These are phyloP conservation scores for Corythoichthys intestinalis DNA, from an alignment of 2,113 vertebrate genomes.

Conservation along the genomic window DNA sequence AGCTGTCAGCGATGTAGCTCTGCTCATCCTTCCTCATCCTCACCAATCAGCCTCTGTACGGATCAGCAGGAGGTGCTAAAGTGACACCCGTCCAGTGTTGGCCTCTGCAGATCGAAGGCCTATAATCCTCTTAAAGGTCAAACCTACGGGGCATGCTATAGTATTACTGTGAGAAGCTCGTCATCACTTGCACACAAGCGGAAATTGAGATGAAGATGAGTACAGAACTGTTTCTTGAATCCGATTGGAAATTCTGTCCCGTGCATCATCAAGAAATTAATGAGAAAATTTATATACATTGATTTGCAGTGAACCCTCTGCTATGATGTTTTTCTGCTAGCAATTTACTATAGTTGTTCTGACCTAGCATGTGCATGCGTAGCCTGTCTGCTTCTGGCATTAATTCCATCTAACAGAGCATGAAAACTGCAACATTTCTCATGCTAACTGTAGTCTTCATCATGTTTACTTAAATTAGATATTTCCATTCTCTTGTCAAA, in stretches of 20 bases:
- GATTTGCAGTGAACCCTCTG: no score
- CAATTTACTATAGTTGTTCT: background rate
- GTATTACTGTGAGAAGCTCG: constrained; percentile 22
- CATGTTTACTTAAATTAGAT: no score
- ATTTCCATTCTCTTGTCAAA: no score
- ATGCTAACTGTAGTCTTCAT: no score
- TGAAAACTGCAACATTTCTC: no score
- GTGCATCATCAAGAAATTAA: background rate
- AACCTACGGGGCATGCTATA: constrained; percentile 28
- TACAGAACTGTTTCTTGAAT: background rate
- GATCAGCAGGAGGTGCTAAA: constrained; percentile 61
- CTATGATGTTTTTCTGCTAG: no score
- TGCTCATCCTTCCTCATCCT: constrained; percentile 45
- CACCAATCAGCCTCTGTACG: constrained; percentile 53
- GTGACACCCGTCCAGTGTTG: constrained; percentile 52
- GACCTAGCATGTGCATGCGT: background rate
- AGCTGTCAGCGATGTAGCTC: constrained; percentile 27
- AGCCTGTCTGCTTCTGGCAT: background rate
- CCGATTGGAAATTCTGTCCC: background rate
- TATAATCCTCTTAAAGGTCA: constrained; percentile 65
- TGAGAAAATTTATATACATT: background rate
- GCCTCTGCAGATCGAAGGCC: constrained; percentile 17
- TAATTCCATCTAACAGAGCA: no score
- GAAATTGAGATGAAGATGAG: constrained; percentile 4
- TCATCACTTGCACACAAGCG: constrained; percentile 13